Evolutionary conservation across 1,140 invertebrate genomes (phyloP).

Genomic region (Parapsyche elsis): DNA sequence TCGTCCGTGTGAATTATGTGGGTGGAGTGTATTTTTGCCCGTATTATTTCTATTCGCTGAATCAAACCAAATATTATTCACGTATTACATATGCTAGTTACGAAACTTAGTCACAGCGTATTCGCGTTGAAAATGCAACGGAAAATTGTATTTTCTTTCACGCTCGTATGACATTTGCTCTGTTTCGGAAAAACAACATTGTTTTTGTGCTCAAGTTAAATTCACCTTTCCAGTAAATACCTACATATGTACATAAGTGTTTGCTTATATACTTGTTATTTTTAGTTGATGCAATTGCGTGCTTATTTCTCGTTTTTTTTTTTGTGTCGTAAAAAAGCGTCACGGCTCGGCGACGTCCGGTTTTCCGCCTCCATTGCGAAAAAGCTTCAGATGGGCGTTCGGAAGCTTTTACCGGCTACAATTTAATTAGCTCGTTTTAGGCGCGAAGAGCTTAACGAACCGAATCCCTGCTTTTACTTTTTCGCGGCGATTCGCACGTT

Average conservation of each 20-base stretch:
- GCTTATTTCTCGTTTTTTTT: not conserved
- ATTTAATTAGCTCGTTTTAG: constrained; percentile 38
- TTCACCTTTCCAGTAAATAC: too few relatives aligned
- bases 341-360: not conserved
- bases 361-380: not conserved
- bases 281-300: too few relatives aligned
- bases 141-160: too few relatives aligned
- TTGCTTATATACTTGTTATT: too few relatives aligned
- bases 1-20: constrained; percentile 10
- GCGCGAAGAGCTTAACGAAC: not conserved
- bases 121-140: constrained; percentile 24
- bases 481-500: constrained; percentile 6
- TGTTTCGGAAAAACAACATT: too few relatives aligned
- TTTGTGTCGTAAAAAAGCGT: not conserved
- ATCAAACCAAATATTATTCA: constrained; percentile 46
- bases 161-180: too few relatives aligned
- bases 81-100: constrained; percentile 37
- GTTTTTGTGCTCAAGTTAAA: too few relatives aligned
- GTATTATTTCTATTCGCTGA: constrained; percentile 45
- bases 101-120: constrained; percentile 39
- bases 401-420: not conserved
- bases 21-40: constrained; percentile 37
- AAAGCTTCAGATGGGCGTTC: not conserved
- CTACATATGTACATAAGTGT: too few relatives aligned
- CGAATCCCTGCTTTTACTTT: not conserved